Conservation (phyloP, 2,797 vertebrate genomes). For the Brachyalestes nurse region DNA sequence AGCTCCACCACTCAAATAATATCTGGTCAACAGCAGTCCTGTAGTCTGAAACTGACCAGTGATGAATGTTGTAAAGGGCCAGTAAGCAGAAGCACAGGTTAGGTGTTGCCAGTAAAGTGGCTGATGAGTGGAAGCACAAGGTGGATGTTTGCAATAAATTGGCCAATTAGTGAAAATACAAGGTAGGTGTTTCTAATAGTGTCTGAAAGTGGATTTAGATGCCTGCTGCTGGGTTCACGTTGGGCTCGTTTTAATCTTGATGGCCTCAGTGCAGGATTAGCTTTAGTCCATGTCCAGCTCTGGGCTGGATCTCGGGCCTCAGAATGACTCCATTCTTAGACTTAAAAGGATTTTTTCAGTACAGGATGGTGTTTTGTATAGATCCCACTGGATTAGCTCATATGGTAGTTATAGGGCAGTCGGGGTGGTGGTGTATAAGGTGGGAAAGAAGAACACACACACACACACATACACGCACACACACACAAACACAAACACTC, state of each 20-base stretch:
- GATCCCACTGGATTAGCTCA: constrained; percentile 1
- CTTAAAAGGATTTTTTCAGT: neutral
- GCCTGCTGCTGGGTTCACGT: neutral
- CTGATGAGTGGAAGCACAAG: no score
- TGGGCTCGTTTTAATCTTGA: neutral
- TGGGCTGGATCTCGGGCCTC: no score
- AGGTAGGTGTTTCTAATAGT: no score
- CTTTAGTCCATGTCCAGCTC: neutral
- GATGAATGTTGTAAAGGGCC: no score
- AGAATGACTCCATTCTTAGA: neutral
- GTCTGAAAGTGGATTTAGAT: no score
- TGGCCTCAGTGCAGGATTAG: neutral
- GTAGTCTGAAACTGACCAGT: neutral
- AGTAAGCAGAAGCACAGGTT: no score
- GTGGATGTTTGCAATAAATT: no score
- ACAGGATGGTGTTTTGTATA: neutral
- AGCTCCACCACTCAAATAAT: no score
- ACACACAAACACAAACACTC: neutral
- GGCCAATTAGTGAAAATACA: no score
- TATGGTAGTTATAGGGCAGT: neutral
- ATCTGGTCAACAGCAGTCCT: no score
- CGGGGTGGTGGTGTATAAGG: neutral
- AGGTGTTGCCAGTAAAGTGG: no score
- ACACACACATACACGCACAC: no score
- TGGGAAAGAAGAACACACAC: neutral